Evolutionary conservation across 2,113 vertebrate genomes (phyloP).

Genomic region (Pan troglodytes): NHGRI_mPanTro3-v2.1_pri NC_072408.2:86217501-86218000

Average conservation of each 20-base stretch:
- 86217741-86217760: constrained; percentile 58
- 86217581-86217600: background rate
- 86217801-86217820: constrained; percentile 46
- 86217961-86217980: background rate
- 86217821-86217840: constrained; percentile 17
- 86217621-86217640: background rate
- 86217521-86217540: background rate
- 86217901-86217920: background rate
- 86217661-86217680: background rate
- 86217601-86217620: background rate
- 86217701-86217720: background rate
- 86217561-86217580: background rate
- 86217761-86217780: constrained; percentile 48
- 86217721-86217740: constrained; percentile 47
- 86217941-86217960: background rate
- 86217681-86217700: background rate
- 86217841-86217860: background rate
- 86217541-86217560: background rate
- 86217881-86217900: constrained; percentile 32
- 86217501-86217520: background rate
- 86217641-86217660: background rate
- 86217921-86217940: background rate
- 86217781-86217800: constrained; percentile 61
- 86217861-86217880: constrained; percentile 27
- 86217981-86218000: background rate